These are phyloP conservation scores for Mythimna lalbum DNA, from an alignment of 2,888 invertebrate species.

Conservation along the genomic window DNA sequence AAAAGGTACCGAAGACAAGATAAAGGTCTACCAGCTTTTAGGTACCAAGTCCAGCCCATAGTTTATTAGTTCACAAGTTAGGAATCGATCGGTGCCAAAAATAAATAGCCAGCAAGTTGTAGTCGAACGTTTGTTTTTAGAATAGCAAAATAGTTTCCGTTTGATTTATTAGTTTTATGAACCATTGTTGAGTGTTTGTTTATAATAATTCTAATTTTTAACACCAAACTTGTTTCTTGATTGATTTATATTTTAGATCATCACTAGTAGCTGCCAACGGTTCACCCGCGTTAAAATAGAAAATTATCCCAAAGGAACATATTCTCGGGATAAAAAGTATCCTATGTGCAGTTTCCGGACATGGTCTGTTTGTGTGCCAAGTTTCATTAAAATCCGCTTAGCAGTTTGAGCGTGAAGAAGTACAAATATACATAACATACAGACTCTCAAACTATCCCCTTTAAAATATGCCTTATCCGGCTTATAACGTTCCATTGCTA, in stretches of 20 bases:
- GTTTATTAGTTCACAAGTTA: constrained; percentile 26
- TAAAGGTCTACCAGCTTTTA: neutral
- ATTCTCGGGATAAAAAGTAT: no score
- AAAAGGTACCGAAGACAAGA: neutral
- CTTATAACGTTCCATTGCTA: no score
- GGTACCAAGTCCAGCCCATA: constrained; percentile 3
- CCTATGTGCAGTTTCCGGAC: no score
- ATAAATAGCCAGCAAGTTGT: constrained; percentile 16
- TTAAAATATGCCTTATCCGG: no score
- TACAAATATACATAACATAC: no score
- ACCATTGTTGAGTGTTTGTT: no score
- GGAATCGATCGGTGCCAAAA: constrained; percentile 37
- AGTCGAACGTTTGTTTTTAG: constrained; percentile 5
- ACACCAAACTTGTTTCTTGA: neutral
- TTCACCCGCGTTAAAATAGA: no score
- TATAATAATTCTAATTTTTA: constrained; percentile 10
- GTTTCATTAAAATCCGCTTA: no score
- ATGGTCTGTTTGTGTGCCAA: no score
- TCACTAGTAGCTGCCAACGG: neutral
- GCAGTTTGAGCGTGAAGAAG: no score
- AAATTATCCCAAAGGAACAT: no score
- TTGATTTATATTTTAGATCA: constrained; percentile 16
- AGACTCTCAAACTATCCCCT: no score
- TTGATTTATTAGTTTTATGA: constrained; percentile 10
- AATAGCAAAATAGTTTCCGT: neutral